A percentile compares a stretch with the other conserved stretches of the same genome.
Conservation (phyloP, 2,797 vertebrate genomes). For the Sebastolobus alascanus region DNA sequence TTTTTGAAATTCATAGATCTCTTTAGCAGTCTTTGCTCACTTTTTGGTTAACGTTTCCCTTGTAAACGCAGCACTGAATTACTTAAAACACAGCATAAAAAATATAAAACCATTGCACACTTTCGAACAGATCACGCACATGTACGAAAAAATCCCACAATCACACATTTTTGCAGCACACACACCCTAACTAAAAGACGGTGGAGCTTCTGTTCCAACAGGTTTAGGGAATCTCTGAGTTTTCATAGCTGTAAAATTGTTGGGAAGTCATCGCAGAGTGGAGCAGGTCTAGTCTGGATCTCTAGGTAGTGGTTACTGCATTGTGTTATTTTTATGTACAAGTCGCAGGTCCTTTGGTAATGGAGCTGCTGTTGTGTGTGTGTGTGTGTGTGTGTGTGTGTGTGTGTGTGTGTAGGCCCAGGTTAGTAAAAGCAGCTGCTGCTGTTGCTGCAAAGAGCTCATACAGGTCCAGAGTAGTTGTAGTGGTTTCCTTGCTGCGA, state of each 20-base stretch:
- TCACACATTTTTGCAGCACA: conserved; percentile 31
- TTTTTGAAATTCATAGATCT: conserved; percentile 39
- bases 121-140: conserved; percentile 14
- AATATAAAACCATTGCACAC: conserved; percentile 39
- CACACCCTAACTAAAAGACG: conserved; percentile 30
- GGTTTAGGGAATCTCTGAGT: conserved; percentile 39
- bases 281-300: conserved; percentile 20
- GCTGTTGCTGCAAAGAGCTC: conserved; percentile 60
- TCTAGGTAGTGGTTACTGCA: conserved; percentile 45
- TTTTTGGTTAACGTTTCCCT: conserved; percentile 4
- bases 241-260: conserved; percentile 39
- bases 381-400: background rate
- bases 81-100: background rate
- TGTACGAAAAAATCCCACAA: background rate
- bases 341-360: conserved; percentile 37
- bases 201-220: conserved; percentile 43
- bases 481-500: conserved; percentile 87
- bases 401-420: background rate
- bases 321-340: background rate
- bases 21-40: conserved; percentile 22
- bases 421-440: conserved; percentile 15
- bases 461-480: conserved; percentile 81
- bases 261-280: background rate
- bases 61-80: background rate
- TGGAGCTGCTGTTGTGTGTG: conserved; percentile 26